Evolutionary conservation across 2,113 vertebrate species (phyloP).

Genomic region (Mobula hypostoma): DNA sequence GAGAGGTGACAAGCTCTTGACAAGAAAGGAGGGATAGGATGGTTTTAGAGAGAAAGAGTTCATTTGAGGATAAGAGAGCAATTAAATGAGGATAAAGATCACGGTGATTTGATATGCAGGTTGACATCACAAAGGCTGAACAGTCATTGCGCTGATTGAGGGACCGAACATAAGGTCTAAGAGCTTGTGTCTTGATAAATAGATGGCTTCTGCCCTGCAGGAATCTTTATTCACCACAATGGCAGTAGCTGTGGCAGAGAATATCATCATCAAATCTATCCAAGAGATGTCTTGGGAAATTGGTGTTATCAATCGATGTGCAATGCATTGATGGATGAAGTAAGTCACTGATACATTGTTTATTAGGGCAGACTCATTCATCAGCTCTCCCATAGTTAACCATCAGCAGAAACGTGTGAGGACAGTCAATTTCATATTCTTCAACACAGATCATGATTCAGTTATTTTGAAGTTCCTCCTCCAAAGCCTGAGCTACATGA

Average conservation of each 20-base stretch:
- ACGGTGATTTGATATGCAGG: too few species aligned
- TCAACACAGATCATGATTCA: background rate
- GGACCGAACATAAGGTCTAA: too few species aligned
- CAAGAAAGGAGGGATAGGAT: too few species aligned
- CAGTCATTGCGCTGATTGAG: too few species aligned
- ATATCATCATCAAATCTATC: background rate
- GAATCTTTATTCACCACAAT: background rate
- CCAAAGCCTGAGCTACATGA: too few species aligned
- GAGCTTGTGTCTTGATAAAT: too few species aligned
- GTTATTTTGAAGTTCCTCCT: background rate
- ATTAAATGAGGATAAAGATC: too few species aligned
- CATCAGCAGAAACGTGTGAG: background rate
- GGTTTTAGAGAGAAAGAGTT: too few species aligned
- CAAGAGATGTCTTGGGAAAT: background rate
- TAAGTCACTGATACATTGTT: background rate
- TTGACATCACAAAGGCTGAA: too few species aligned
- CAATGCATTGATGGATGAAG: background rate
- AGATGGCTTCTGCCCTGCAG: background rate
- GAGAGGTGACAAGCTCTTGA: too few species aligned
- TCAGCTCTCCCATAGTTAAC: background rate
- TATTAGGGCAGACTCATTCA: constrained; percentile 5
- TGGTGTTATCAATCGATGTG: background rate
- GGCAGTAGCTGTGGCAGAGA: background rate
- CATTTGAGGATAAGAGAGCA: too few species aligned
- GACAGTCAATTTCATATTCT: background rate